These are phyloP conservation scores for Rutpela maculata DNA, from an alignment of 2,888 invertebrate genomes.

Conservation along the genomic window DNA sequence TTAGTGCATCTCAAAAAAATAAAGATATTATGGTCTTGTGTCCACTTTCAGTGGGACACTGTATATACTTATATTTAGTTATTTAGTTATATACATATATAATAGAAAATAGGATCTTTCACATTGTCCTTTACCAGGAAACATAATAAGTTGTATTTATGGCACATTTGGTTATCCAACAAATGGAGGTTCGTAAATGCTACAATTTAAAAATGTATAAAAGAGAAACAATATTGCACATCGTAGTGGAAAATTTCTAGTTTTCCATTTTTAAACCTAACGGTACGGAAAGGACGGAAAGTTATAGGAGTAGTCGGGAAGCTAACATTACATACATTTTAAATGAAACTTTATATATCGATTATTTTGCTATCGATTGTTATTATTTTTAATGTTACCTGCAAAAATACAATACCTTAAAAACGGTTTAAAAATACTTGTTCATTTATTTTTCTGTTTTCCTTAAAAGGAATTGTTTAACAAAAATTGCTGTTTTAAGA, in stretches of 20 bases:
- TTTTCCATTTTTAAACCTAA: conserved; percentile 20
- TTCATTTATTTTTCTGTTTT: too few species aligned
- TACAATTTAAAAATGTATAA: conserved; percentile 5
- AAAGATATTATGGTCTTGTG: too few species aligned
- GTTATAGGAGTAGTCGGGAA: not conserved
- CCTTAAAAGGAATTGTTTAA: too few species aligned
- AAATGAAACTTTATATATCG: not conserved
- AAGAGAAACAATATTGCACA: conserved; percentile 16
- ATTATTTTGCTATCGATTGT: not conserved
- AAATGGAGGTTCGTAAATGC: not conserved
- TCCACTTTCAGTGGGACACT: too few species aligned
- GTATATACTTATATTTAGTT: too few species aligned
- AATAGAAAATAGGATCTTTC: too few species aligned
- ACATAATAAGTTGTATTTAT: not conserved
- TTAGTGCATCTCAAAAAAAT: too few species aligned
- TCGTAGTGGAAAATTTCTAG: conserved; percentile 23
- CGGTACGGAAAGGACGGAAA: conserved; percentile 9
- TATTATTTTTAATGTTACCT: not conserved
- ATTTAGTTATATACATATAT: too few species aligned
- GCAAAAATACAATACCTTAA: not conserved
- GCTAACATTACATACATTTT: not conserved
- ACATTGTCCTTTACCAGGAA: not conserved
- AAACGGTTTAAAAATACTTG: not conserved
- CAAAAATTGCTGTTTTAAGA: too few species aligned
- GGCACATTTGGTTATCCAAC: not conserved